phyloP scores from a whole-genome alignment of 2,113 vertebrate species.

The Pycnonotus jocosus region DNA sequence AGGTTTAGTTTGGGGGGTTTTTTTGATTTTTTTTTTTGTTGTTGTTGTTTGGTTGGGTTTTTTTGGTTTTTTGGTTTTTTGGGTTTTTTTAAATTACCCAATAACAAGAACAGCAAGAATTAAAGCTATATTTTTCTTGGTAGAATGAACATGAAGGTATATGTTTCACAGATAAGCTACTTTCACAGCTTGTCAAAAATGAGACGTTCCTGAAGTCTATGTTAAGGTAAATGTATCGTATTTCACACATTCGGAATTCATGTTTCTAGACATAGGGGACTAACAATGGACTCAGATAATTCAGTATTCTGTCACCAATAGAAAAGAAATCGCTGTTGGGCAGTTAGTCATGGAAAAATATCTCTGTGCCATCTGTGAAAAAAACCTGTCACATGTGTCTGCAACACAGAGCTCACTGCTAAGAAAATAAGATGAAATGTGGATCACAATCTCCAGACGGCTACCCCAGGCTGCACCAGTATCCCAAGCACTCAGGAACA shows the following conservation, averaged over 20 bases:
- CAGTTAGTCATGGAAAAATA: neutral
- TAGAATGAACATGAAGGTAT: neutral
- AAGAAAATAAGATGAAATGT: neutral
- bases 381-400: neutral
- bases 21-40: neutral
- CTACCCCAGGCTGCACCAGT: neutral
- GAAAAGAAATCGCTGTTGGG: neutral
- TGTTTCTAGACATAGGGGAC: neutral
- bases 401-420: neutral
- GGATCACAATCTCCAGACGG: neutral
- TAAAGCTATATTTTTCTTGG: neutral
- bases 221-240: neutral
- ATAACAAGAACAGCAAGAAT: neutral
- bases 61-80: no score
- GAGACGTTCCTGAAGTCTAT: neutral
- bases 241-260: neutral
- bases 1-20: neutral
- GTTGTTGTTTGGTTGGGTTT: neutral
- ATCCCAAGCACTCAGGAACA: neutral
- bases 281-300: neutral
- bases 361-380: neutral
- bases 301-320: neutral
- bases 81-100: no score
- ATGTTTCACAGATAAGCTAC: neutral
- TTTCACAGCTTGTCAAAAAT: neutral